phyloP scores from a whole-genome alignment of 2,113 vertebrate genomes.

The Mormyrus lacerda region DNA sequence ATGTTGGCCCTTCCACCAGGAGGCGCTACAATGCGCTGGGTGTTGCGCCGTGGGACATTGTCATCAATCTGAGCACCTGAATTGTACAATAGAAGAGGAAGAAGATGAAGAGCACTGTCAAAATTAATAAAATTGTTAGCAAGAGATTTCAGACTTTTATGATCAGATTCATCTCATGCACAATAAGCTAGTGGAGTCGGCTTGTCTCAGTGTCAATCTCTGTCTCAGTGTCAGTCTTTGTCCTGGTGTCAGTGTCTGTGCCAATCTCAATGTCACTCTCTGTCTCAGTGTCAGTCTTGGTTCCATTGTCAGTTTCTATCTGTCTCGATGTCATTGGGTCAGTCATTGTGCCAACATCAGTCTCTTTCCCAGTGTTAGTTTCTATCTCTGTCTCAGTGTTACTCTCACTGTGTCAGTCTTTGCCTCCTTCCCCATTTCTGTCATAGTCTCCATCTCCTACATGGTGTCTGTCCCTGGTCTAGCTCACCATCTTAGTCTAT shows the following conservation, averaged over 20 bases:
- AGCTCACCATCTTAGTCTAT: neutral
- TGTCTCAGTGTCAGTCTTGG: no score
- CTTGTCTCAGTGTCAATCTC: neutral
- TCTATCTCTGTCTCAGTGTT: neutral
- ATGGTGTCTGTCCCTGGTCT: neutral
- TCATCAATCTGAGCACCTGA: slow-evolving; percentile 88
- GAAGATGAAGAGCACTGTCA: neutral
- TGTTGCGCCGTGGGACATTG: slow-evolving; percentile 88
- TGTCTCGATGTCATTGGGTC: neutral
- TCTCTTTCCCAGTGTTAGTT: neutral
- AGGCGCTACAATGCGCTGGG: slow-evolving; percentile 93
- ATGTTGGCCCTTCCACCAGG: slow-evolving; percentile 95
- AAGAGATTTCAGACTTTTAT: neutral
- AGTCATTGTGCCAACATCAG: neutral
- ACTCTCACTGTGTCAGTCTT: neutral
- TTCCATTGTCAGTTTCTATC: neutral
- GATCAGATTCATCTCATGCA: neutral
- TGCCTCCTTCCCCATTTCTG: neutral
- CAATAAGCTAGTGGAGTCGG: neutral
- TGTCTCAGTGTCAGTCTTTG: neutral
- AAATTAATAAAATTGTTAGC: neutral
- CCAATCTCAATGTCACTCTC: no score
- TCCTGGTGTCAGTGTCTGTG: neutral
- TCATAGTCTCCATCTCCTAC: neutral
- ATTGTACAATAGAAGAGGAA: neutral